Evolutionary conservation across 2,797 vertebrate genomes (phyloP).

Genomic region (Crocodylus rhombifer): DNA sequence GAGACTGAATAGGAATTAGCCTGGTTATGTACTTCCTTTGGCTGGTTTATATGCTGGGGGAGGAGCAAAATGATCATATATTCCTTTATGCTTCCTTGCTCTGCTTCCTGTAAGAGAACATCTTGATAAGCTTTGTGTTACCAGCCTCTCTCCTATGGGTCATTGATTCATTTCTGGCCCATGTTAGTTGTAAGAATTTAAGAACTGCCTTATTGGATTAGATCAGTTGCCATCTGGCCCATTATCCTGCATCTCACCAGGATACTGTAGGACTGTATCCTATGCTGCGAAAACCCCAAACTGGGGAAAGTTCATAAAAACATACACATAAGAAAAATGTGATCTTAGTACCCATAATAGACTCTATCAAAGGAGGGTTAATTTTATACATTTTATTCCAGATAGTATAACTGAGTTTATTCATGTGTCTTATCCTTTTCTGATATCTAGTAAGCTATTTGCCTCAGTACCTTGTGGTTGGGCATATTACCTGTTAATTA

Average conservation of each 20-base stretch:
- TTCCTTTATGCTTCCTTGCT: neutral
- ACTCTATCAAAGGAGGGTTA: neutral
- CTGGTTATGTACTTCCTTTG: constrained; percentile 35
- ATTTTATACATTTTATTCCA: neutral
- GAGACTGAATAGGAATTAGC: constrained; percentile 35
- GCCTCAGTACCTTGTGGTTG: neutral
- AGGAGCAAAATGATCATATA: constrained; percentile 13
- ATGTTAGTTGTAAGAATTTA: neutral
- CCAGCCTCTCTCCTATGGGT: neutral
- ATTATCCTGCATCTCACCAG: neutral
- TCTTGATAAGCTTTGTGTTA: neutral
- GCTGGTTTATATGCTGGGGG: neutral
- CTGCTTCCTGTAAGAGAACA: neutral
- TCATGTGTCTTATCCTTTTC: neutral
- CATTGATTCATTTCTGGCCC: neutral
- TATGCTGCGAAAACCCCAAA: neutral
- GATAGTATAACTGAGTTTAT: neutral
- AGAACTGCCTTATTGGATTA: neutral
- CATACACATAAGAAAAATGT: neutral
- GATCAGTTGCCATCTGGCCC: neutral
- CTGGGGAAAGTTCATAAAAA: neutral
- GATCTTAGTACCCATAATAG: neutral
- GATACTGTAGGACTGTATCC: neutral
- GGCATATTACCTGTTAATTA: neutral
- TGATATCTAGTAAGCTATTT: neutral